These are phyloP conservation scores for Synanthedon vespiformis DNA, from an alignment of 2,888 invertebrate genomes.

Conservation along the genomic window DNA sequence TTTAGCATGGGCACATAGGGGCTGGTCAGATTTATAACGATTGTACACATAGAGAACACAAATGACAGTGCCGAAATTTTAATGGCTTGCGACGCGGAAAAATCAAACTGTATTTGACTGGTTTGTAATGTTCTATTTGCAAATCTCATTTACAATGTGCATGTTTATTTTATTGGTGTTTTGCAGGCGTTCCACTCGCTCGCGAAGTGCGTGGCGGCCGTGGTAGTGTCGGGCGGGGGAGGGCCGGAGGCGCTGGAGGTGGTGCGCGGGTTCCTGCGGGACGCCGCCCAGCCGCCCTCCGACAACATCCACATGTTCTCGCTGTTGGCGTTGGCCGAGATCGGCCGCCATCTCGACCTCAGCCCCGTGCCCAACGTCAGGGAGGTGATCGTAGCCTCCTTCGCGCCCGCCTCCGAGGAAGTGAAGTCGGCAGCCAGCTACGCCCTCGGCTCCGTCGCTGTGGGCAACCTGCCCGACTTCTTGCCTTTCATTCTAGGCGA, in stretches of 20 bases:
- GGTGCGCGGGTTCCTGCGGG: conserved; percentile 71
- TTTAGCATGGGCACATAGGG: too few species aligned
- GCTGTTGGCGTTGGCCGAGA: conserved; percentile 95
- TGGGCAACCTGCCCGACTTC: conserved; percentile 94
- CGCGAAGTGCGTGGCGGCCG: conserved; percentile 95
- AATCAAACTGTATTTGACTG: too few species aligned
- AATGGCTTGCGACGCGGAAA: too few species aligned
- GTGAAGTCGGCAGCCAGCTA: conserved; percentile 98
- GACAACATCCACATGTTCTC: conserved; percentile 94
- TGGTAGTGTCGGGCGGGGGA: conserved; percentile 85
- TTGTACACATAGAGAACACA: too few species aligned
- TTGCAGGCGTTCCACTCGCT: conserved; percentile 90
- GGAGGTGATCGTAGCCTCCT: conserved; percentile 85
- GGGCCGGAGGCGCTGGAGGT: conserved; percentile 67
- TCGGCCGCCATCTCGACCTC: conserved; percentile 93
- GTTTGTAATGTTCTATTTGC: too few species aligned
- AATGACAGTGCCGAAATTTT: too few species aligned
- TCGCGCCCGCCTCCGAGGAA: conserved; percentile 93
- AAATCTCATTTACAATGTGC: too few species aligned
- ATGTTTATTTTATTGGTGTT: too few species aligned
- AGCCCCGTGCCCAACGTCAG: conserved; percentile 81
- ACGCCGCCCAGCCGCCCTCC: conserved; percentile 76
- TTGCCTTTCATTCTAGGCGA: conserved; percentile 94
- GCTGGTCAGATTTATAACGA: too few species aligned
- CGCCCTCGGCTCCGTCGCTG: conserved; percentile 94